Conservation (phyloP, 2,797 vertebrate genomes). For the Lagocephalus sceleratus region DNA sequence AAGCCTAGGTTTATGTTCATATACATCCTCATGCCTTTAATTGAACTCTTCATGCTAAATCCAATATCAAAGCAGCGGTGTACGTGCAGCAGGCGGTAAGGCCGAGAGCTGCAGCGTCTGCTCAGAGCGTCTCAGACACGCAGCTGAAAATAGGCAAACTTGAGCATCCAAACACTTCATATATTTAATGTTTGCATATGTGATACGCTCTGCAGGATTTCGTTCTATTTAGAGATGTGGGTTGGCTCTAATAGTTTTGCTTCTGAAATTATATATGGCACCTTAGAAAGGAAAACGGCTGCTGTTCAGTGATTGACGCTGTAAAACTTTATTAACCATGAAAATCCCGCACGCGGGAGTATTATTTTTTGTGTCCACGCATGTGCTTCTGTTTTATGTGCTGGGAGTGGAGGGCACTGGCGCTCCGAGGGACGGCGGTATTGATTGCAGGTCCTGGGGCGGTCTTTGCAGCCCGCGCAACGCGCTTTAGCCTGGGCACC, state of each 20-base stretch:
- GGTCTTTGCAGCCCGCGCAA: conserved; percentile 50
- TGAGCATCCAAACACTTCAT: conserved; percentile 14
- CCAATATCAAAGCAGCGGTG: too few relatives aligned
- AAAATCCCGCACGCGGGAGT: conserved; percentile 4
- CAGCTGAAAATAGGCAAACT: too few relatives aligned
- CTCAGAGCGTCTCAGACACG: too few relatives aligned
- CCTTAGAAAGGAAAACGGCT: not conserved
- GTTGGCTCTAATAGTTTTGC: not conserved
- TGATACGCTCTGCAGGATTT: conserved; percentile 40
- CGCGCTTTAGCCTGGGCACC: conserved; percentile 53
- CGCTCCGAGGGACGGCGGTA: conserved; percentile 43
- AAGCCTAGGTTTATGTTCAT: too few relatives aligned
- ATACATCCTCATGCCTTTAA: too few relatives aligned
- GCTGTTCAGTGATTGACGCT: not conserved
- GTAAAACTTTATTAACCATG: conserved; percentile 19
- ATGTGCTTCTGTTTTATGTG: conserved; percentile 24
- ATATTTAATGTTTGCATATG: conserved; percentile 51
- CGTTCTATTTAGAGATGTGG: not conserved
- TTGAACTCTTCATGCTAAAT: too few relatives aligned
- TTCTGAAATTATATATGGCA: too few relatives aligned
- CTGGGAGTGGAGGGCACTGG: conserved; percentile 20
- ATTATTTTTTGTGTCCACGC: conserved; percentile 24
- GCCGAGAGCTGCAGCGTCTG: too few relatives aligned
- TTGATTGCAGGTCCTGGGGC: conserved; percentile 50
- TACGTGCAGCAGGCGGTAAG: too few relatives aligned